Base-by-base conservation (phyloP, 2,888 invertebrate species). In the Heliconius ethilla region DNA sequence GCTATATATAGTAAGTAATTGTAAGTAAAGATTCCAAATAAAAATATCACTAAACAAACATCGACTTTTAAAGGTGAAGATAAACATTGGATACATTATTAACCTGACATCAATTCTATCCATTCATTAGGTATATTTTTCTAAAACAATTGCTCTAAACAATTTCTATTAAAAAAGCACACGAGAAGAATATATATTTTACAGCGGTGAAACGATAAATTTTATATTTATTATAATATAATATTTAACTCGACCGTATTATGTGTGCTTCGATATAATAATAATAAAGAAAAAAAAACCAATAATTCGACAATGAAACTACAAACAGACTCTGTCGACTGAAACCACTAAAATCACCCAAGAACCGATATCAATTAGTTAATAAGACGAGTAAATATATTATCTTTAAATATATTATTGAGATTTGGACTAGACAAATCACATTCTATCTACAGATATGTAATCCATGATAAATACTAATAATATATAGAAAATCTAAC, bases 371-470 rank as follows among this genome's bases (percentile, higher is more conserved):
- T 81, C 80, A 81, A 83, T 84, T 83, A 83, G 84, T 78, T 80
- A 86, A 86, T 87, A 89, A 89, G 87, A 88, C 87, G 89, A 91
- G 90, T 92, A 92, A 92, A 93, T 92, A 92, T 89, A 90, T 69
- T 69, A 69, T 90, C 25, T 90, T 89, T 87, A 87, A 88, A 88
- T 90, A 89, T 86, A 89, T 91, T 90, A 92, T 92, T 91, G 92
- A 93, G 92, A 92, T 93, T 93, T 94, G 94, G 91, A 93, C 93
- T 94, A 94, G 92, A 92, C 92, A 92, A 93, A 93, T 90, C 93
- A 93, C 93, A 91, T 93, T 93, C 94, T 94, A 94, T 92, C 94
- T 94, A 94, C 92, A 94, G 94, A 94, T 94, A 94, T 94, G 94
- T 94, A 90, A 94, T 92, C 93, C 91, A 94, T 94, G 94, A 94